Conservation (phyloP, 1,140 invertebrate genomes). For the Scaptomyza graminum region DNA sequence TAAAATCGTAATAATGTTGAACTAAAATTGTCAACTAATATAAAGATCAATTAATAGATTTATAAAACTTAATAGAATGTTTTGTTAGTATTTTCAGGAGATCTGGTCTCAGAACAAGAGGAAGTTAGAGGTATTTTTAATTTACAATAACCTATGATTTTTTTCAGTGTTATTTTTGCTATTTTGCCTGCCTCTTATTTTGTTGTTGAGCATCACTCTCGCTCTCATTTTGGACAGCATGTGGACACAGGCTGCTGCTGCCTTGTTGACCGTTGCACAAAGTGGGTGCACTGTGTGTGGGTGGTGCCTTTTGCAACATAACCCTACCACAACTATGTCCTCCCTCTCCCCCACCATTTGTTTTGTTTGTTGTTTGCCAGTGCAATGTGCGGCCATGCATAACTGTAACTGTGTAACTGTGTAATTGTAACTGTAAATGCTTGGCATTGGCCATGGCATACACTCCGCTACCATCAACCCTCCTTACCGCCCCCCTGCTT, state of each 20-base stretch:
- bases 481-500: neutral
- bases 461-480: neutral
- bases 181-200: neutral
- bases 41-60: too few species aligned
- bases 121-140: too few species aligned
- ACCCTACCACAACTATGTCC: too few species aligned
- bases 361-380: conserved; percentile 42
- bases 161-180: neutral
- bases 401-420: conserved; percentile 22
- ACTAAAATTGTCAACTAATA: too few species aligned
- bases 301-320: neutral
- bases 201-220: conserved; percentile 4
- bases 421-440: conserved; percentile 28
- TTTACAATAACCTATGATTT: neutral
- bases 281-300: neutral
- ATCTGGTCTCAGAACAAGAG: too few species aligned
- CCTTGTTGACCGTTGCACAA: neutral
- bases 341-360: neutral
- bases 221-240: conserved; percentile 15
- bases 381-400: conserved; percentile 36
- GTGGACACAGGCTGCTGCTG: conserved; percentile 5
- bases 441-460: conserved; percentile 4
- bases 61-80: too few species aligned
- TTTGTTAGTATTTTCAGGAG: too few species aligned
- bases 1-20: too few species aligned